Base-by-base conservation (phyloP, 2,113 vertebrate genomes). In the Hippoglossus stenolepis region DNA sequence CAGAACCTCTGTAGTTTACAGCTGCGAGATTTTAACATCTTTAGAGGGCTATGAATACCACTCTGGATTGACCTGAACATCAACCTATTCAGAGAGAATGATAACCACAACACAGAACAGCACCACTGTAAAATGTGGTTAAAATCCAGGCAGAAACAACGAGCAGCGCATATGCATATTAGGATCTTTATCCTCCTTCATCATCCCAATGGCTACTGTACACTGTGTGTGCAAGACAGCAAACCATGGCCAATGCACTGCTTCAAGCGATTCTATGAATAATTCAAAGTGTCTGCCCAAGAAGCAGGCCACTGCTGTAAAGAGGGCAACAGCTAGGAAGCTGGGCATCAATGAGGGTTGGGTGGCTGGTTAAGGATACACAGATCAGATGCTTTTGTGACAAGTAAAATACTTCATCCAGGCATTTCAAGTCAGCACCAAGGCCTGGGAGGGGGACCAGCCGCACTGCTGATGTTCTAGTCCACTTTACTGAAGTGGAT, bases 211-310 rank as follows among this genome's bases (percentile, higher is more conserved):
- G 57, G 18, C 71, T 62, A 53, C 73, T 40, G 77, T 43, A 10
- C 56, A 47, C 35, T 61, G 63, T 54, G 47, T 49, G 57, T 56
- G 43, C 77, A 76, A 35, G 23, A 43, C 56, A 73, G 79, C 60
- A 76, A 81, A 82, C 49, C 43, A 15, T 59, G 59, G 70, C 76
- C 28, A 49, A 88, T 85, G 78, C 70, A 65, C 71, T 65, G 84
- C 83, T 90, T 28, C 73, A 63, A 85, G 75, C 65, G 65, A 85
- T 70, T 77, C 80, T 77, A 90, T 90, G 79, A 91, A 92, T 92
- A 81, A 93, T 93, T 91, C 81, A 93, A 82, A 84, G 78, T 65
- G 71, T 75, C 77, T 75, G 71, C 79, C 73, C 54, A 81, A 81
- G 74, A 87, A 76, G 61, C 74, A 84, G 77, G 77, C 71, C 80